Evolutionary conservation across 2,113 vertebrate genomes (phyloP), one percentile per base, ranked within the genome.

Genomic region (Gallinago jamesoni): DNA sequence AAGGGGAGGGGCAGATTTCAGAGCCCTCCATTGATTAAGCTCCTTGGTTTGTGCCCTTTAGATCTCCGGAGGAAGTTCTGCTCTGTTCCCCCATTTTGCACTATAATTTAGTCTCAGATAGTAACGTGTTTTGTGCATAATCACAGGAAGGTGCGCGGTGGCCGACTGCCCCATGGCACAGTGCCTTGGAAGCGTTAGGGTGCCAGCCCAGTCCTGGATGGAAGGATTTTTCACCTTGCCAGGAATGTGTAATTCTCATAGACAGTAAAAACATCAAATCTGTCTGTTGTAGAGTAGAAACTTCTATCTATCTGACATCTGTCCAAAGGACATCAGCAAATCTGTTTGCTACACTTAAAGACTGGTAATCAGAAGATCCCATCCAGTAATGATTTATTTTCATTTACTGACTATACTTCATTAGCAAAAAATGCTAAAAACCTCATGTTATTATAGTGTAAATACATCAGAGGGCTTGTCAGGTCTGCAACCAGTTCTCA

Each of bases 151-250:
- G 66, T 28, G 2, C 0, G 2, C 0, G 1, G 43, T 22, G 78
- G 68, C 64, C n/a, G 63, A 41, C 33, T 68, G 50, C 62, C 60
- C 27, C 27, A 1, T 5, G 28, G 35, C 64, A 67, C 35, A 33
- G 72, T 0, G 2, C 22, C 56, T 93, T 8, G 9, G 56, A 59
- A 64, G 22, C 3, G 0, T 9, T 20, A 19, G 16, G 22, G 22
- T 77, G 27, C 55, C 72, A 92, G 33, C 17, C 23, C 52, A 19
- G 60, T 56, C 52, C 73, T 90, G 55, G 47, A 37, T 33, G 43
- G 52, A 75, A 64, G 9, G 31, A 60, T 56, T 90, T 93, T 90
- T 95, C 90, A 89, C 66, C 39, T 92, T 92, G 79, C 60, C 72
- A 87, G 62, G 66, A 92, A 66, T 28, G 8, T 60, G 53, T 22